phyloP scores from a whole-genome alignment of 2,888 invertebrate genomes.

The Plebejus anna region DNA sequence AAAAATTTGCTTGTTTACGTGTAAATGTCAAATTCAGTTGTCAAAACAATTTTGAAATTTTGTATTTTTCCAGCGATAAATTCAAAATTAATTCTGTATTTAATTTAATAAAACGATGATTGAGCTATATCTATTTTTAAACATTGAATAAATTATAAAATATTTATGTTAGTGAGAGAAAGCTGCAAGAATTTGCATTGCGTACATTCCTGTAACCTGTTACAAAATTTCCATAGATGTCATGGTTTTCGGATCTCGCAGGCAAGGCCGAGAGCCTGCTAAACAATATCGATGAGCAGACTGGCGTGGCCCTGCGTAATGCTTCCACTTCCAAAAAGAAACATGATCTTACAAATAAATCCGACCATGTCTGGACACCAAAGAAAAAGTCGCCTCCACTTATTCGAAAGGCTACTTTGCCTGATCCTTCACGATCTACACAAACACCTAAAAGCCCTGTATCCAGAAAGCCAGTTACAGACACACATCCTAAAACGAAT shows the following conservation, averaged over 20 bases:
- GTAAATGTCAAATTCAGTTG: constrained; percentile 4
- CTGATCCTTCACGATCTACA: constrained; percentile 35
- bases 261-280: constrained; percentile 87
- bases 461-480: constrained; percentile 43
- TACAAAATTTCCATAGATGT: constrained; percentile 69
- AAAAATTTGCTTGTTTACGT: constrained; percentile 2
- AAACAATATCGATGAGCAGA: constrained; percentile 87
- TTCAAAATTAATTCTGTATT: constrained; percentile 10
- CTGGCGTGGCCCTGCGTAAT: constrained; percentile 82
- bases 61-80: background rate
- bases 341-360: constrained; percentile 42
- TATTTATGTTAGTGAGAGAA: background rate
- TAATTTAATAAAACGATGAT: background rate
- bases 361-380: constrained; percentile 46
- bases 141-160: background rate
- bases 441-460: constrained; percentile 39
- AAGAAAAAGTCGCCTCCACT: constrained; percentile 47
- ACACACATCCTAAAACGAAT: constrained; percentile 40
- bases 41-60: background rate
- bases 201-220: constrained; percentile 41
- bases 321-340: constrained; percentile 52
- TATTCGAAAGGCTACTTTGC: constrained; percentile 45
- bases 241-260: constrained; percentile 87
- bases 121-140: background rate
- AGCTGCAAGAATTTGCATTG: background rate